Base-by-base conservation (phyloP, 2,797 vertebrate species). In the Halcyon smyrnensis region DNA sequence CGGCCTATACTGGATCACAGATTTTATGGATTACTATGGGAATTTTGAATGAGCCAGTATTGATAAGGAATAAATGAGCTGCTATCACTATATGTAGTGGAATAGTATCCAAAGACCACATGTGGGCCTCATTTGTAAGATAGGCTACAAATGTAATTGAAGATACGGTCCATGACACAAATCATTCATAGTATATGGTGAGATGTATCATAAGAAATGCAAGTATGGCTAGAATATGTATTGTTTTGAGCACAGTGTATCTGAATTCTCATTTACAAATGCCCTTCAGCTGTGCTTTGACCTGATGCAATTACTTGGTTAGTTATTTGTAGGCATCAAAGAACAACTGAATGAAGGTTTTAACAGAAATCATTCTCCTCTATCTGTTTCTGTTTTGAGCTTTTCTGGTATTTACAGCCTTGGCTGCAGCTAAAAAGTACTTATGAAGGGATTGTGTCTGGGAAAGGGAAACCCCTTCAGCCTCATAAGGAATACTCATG, bases 181-280 rank as follows among this genome's bases (percentile, higher is more conserved):
- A 85, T 18, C 0, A 0, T 63, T 90, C 67, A 37, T 8, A 34
- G 16, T 14, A 2, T 2, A 41, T 34, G 12, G 36, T 74, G 28
- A 74, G 8, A 76, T 76, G 6, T 41, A 54, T 20, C 18, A 37
- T 17, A 41, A 27, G 20, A 84, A 81, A 74, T 25, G 0, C 37
- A 78, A 79, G 2, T 36, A 65, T 32, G 28, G 19, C 16, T 48
- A 82, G 18, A 73, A 51, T 56, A 57, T 16, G 8, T 23, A 19
- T 39, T 1, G 4, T 75, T 79, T 50, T 65, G 23, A 64, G 43
- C 20, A 46, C 3, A 50, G 32, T 0, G 0, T 10, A 50, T 13
- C 24, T 63, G 41, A 69, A 15, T 68, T 76, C 14, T 46, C 25
- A 36, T 39, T 93, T 87, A 51, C 34, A 74, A 89, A 64, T 80